These are phyloP conservation scores for Saxidomus purpurata DNA, from an alignment of 1,140 invertebrate species.

Conservation along the genomic window DNA sequence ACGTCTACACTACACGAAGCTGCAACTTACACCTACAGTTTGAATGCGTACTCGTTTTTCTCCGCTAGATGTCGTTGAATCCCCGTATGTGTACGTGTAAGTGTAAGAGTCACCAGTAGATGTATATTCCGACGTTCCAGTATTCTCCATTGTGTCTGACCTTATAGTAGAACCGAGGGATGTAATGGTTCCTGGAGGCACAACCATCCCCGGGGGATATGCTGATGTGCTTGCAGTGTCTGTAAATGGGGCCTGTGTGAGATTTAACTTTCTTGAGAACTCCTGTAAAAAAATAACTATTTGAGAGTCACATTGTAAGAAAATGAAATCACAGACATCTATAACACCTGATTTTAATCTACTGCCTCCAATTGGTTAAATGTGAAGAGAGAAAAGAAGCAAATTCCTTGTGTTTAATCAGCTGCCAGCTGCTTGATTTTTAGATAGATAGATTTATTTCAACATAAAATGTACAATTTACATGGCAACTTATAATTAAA, in stretches of 20 bases:
- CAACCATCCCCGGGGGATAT: not conserved
- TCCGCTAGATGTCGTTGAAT: constrained; percentile 53
- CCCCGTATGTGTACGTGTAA: constrained; percentile 62
- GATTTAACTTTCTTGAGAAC: constrained; percentile 6
- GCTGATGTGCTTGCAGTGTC: not conserved
- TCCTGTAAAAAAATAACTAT: constrained; percentile 7
- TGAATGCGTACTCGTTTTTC: constrained; percentile 69
- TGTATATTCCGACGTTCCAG: constrained; percentile 49
- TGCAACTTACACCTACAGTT: constrained; percentile 59
- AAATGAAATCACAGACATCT: no score
- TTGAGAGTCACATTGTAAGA: not conserved
- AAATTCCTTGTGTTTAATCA: no score
- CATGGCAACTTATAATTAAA: no score
- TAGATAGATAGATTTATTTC: no score
- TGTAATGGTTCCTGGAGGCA: constrained; percentile 34
- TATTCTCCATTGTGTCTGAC: constrained; percentile 32
- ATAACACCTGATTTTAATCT: no score
- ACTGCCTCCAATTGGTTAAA: no score
- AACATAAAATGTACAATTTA: no score
- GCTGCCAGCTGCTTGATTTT: no score
- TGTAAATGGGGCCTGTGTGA: not conserved
- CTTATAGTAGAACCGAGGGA: constrained; percentile 26
- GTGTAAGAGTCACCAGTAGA: constrained; percentile 62
- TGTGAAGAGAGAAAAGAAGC: no score
- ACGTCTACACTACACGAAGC: not conserved